Evolutionary conservation across 1,140 invertebrate genomes (phyloP).

Genomic region (Drosophila nasuta): DNA sequence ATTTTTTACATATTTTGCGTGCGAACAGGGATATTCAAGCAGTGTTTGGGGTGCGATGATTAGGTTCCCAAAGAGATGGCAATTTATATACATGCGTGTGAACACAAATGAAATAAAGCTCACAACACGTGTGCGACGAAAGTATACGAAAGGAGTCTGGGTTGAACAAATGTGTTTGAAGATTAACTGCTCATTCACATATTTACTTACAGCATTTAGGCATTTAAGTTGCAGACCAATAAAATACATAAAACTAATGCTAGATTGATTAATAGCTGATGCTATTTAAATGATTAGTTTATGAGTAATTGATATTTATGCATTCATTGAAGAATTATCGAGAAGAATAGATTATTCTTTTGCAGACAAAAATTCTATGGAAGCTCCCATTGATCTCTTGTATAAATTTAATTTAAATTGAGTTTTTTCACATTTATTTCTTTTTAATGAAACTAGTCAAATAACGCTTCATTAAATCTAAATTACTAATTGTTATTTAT

Average conservation of each 20-base stretch:
- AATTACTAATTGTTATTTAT: slow-evolving; percentile 23
- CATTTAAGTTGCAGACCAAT: neutral
- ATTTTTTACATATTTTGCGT: slow-evolving; percentile 39
- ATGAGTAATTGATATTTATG: too few species aligned
- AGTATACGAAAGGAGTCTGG: neutral
- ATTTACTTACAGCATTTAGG: neutral
- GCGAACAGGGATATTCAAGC: slow-evolving; percentile 13
- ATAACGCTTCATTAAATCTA: neutral
- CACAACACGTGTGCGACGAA: slow-evolving; percentile 26
- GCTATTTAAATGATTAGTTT: too few species aligned
- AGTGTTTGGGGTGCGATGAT: slow-evolving; percentile 40
- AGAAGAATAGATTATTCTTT: too few species aligned
- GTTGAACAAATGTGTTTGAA: neutral
- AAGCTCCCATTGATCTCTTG: too few species aligned
- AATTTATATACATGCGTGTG: slow-evolving; percentile 31
- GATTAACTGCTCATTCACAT: slow-evolving; percentile 12
- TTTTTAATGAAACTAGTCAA: neutral
- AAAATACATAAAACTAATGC: neutral
- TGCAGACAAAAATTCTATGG: too few species aligned
- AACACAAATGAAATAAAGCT: slow-evolving; percentile 14
- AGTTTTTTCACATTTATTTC: neutral
- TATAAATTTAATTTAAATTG: too few species aligned
- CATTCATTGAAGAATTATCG: too few species aligned
- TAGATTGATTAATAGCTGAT: too few species aligned
- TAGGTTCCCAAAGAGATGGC: slow-evolving; percentile 36